A percentile compares a stretch with the other conserved stretches of the same genome.
phyloP scores from a whole-genome alignment of 2,113 vertebrate genomes.

The Hydropotes inermis region DNA sequence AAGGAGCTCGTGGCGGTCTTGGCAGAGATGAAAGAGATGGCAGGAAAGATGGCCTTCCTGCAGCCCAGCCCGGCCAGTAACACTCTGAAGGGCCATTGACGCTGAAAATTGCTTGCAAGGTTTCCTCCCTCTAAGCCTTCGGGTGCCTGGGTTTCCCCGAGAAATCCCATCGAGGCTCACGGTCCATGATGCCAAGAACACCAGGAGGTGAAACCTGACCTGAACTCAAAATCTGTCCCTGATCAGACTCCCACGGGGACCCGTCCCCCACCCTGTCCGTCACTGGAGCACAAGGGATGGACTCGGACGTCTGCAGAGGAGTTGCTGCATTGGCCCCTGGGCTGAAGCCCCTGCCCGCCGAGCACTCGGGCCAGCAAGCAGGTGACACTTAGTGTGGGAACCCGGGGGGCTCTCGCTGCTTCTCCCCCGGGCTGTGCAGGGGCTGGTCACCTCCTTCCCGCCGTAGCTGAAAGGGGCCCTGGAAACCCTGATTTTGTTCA shows the following conservation, averaged over 20 bases:
- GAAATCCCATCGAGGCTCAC: background rate
- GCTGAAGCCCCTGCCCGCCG: background rate
- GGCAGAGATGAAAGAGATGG: background rate
- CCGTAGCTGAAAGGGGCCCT: background rate
- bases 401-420: rapidly evolving
- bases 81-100: background rate
- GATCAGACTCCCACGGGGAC: background rate
- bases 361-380: rapidly evolving
- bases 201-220: background rate
- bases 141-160: background rate
- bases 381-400: background rate
- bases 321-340: background rate
- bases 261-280: rapidly evolving
- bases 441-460: no score
- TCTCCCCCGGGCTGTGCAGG: rapidly evolving
- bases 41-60: background rate
- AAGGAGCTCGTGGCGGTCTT: background rate
- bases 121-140: background rate
- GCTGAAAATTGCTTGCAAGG: rapidly evolving
- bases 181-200: background rate
- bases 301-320: rapidly evolving
- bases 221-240: background rate
- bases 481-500: background rate
- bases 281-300: rapidly evolving
- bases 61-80: rapidly evolving